Percentiles rank a stretch among this genome's conserved stretches.
phyloP scores from a whole-genome alignment of 2,888 invertebrate species.

The Pseudolycoriella hygida region DNA sequence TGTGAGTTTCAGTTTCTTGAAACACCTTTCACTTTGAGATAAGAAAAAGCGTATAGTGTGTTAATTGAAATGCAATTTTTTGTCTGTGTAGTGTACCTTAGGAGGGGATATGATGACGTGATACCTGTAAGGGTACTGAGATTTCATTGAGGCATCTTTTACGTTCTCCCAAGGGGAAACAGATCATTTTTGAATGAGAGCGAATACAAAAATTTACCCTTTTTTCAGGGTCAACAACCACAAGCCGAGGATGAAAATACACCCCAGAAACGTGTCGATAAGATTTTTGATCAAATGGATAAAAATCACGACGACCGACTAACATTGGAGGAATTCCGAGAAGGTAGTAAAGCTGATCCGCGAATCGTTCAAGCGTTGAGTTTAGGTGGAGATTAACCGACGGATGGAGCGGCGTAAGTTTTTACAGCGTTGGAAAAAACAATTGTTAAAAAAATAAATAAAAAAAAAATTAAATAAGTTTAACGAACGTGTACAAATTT shows the following conservation, averaged over 20 bases:
- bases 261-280: slow-evolving; percentile 90
- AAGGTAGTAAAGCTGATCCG: slow-evolving; percentile 96
- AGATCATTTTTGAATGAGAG: no score
- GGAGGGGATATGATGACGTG: no score
- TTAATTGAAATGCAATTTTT: no score
- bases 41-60: no score
- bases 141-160: no score
- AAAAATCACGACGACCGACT: slow-evolving; percentile 94
- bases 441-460: background rate
- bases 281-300: slow-evolving; percentile 98
- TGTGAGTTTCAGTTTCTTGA: no score
- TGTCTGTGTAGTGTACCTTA: no score
- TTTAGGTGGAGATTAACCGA: slow-evolving; percentile 52
- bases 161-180: no score
- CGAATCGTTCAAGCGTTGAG: slow-evolving; percentile 93
- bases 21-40: no score
- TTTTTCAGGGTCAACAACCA: slow-evolving; percentile 64
- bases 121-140: no score
- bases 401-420: background rate
- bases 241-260: slow-evolving; percentile 81
- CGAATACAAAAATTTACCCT: background rate
- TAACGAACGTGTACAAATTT: background rate
- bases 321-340: slow-evolving; percentile 89
- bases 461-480: background rate
- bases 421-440: background rate